Evolutionary conservation across 2,113 vertebrate genomes (phyloP).

Genomic region (Canis aureus): DNA sequence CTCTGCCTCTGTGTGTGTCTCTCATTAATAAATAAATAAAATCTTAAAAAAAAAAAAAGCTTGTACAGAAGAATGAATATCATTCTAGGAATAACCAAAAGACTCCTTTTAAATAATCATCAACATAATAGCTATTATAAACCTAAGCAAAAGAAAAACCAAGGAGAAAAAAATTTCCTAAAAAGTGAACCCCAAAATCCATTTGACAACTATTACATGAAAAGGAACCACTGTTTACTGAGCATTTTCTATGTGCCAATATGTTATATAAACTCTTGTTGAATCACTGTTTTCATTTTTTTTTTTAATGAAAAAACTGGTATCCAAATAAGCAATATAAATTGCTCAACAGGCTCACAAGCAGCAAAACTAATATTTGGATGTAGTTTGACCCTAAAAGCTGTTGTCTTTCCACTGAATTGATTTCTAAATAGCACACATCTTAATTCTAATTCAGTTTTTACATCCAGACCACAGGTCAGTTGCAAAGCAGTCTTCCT

Average conservation of each 20-base stretch:
- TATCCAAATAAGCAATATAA: neutral
- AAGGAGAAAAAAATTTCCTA: neutral
- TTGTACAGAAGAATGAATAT: neutral
- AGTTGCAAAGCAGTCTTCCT: neutral
- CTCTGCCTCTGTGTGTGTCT: no score
- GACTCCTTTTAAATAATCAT: neutral
- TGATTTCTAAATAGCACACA: slow-evolving; percentile 26
- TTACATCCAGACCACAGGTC: neutral
- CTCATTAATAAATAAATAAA: no score
- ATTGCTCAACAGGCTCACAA: neutral
- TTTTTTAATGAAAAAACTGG: neutral
- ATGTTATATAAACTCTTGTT: neutral
- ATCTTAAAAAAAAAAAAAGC: neutral
- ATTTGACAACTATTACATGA: neutral
- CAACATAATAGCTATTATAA: neutral
- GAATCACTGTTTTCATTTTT: neutral
- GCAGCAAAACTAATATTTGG: neutral
- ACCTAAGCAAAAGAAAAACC: neutral
- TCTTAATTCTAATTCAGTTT: neutral
- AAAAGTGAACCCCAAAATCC: neutral
- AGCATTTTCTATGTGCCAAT: neutral
- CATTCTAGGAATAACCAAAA: neutral
- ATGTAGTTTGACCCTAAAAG: neutral
- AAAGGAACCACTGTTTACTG: neutral
- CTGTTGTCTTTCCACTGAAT: neutral